Conservation (phyloP, 2,888 invertebrate species). For the Melanostoma scalare region DNA sequence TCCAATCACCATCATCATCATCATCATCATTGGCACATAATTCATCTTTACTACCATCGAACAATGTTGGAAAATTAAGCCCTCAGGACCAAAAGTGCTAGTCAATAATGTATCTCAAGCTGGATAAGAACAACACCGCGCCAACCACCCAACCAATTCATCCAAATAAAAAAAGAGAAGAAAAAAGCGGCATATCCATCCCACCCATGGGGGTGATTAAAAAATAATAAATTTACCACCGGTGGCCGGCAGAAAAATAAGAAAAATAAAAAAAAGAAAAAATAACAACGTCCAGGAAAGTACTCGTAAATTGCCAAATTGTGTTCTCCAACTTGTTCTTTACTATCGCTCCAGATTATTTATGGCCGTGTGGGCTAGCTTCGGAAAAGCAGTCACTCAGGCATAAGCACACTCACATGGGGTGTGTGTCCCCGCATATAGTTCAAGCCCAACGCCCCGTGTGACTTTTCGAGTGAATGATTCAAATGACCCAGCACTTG, state of each 20-base stretch:
- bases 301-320: constrained; percentile 70
- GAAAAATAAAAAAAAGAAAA: constrained; percentile 10
- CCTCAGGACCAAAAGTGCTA: constrained; percentile 55
- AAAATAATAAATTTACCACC: constrained; percentile 80
- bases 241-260: constrained; percentile 22
- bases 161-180: neutral
- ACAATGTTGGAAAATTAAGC: constrained; percentile 61
- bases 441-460: constrained; percentile 29
- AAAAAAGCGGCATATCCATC: constrained; percentile 9
- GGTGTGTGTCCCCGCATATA: neutral
- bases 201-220: constrained; percentile 81
- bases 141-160: constrained; percentile 10
- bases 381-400: constrained; percentile 57
- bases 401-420: constrained; percentile 14
- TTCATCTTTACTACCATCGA: constrained; percentile 46
- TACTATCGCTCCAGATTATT: constrained; percentile 67
- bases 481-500: constrained; percentile 71
- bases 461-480: constrained; percentile 70
- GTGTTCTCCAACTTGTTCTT: constrained; percentile 70
- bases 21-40: constrained; percentile 53
- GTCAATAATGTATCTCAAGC: constrained; percentile 53
- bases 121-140: constrained; percentile 43
- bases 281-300: constrained; percentile 35
- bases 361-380: constrained; percentile 63
- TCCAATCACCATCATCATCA: constrained; percentile 38